These are phyloP conservation scores for Limnephilus rhombicus DNA, from an alignment of 2,888 invertebrate species.

Conservation along the genomic window DNA sequence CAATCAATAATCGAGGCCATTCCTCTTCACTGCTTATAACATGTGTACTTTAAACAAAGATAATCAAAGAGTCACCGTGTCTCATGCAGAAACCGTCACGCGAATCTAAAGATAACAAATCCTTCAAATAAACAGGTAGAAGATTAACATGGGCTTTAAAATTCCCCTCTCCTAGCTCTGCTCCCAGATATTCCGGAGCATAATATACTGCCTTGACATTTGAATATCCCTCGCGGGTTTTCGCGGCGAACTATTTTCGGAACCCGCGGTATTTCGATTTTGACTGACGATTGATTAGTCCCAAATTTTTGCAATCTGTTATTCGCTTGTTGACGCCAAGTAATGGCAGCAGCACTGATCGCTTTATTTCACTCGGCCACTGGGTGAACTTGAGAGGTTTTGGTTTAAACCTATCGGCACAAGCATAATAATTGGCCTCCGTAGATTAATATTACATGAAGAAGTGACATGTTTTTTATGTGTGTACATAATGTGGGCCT, in stretches of 20 bases:
- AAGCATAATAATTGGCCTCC: not conserved
- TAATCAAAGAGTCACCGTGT: no score
- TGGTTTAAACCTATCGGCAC: not conserved
- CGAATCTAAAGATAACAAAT: not conserved
- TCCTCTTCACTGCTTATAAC: no score
- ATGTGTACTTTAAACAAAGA: not conserved
- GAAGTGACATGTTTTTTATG: not conserved
- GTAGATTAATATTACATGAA: not conserved
- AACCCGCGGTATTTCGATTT: not conserved
- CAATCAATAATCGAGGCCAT: no score
- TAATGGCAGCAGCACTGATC: not conserved
- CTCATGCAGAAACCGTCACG: no score
- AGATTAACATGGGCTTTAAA: not conserved
- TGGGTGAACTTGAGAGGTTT: not conserved
- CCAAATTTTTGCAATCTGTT: not conserved
- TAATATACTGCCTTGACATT: not conserved
- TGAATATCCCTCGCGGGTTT: not conserved
- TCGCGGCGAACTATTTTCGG: not conserved
- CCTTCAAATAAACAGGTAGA: not conserved
- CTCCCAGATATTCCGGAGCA: not conserved
- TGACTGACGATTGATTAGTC: not conserved
- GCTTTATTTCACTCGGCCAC: not conserved
- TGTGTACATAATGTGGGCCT: not conserved
- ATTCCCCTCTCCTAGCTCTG: not conserved
- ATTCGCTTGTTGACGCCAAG: constrained; percentile 1